Base-by-base conservation (phyloP, 2,797 vertebrate species). In the Adrianichthys oophorus region DNA sequence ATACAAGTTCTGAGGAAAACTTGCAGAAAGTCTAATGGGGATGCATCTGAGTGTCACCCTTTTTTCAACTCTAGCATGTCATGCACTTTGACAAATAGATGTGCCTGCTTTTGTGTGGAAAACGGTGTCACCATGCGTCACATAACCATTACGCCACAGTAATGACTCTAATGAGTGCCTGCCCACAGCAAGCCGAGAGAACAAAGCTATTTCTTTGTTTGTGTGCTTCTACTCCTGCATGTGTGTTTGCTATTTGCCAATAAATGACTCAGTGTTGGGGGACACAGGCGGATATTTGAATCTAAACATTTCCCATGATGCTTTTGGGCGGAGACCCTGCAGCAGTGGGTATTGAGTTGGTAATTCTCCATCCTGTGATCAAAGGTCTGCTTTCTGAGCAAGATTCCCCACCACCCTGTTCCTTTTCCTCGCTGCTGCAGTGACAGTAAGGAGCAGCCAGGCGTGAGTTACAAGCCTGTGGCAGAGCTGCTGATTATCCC, bases 351-450 rank as follows among this genome's bases (percentile, higher is more conserved):
- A 87, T 59, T 76, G 75, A 87, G 80, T 70, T 88, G 77, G 74
- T 88, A 85, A 85, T 88, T 88, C 80, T 83, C 84, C 78, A 79
- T 68, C 62, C 73, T 59, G 51, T 71, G 89, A 92, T 92, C 88
- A 92, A 92, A 91, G 82, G 62, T 67, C 52, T 37, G 1, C 1
- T 43, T 68, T 78, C 70, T 56, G 61, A 67, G 62, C 56, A 12
- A 49, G 69, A 67, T 74, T 59, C 62, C 69, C 48, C 41, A 66
- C 74, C 65, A 40, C 72, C 54, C 46, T 66, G 14, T 56, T 23
- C 52, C 62, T 48, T 59, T 47, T 55, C 41, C 59, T 59, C n/a
- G 8, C 61, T 54, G 51, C 59, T 69, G 74, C 74, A 62, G 62
- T 79, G 62, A 62, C 37, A 68, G 59, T 55, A 54, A 54, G 29